Percentiles rank a stretch among this genome's conserved stretches.
Evolutionary conservation across 2,888 invertebrate species (phyloP).

Genomic region (Chrysodeixis includens): DNA sequence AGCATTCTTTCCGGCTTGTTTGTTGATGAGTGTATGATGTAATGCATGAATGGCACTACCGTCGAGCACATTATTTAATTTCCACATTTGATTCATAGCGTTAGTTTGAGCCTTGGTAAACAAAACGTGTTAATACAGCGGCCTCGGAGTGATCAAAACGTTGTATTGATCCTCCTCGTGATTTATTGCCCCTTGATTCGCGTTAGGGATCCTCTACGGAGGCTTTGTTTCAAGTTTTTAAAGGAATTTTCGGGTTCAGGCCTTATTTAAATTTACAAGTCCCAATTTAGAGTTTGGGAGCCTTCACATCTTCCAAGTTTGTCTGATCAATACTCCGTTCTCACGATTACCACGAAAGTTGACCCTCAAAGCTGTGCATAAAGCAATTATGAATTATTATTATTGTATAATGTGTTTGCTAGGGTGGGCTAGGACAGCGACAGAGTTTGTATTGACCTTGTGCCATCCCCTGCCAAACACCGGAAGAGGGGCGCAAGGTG

Average conservation of each 20-base stretch:
- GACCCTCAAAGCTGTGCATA: slow-evolving; percentile 52
- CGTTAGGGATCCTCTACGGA: slow-evolving; percentile 53
- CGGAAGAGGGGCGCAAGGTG: slow-evolving; percentile 73
- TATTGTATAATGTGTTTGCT: slow-evolving; percentile 62
- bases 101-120: slow-evolving; percentile 31
- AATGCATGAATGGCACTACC: slow-evolving; percentile 24
- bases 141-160: slow-evolving; percentile 33
- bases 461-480: slow-evolving; percentile 64
- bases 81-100: slow-evolving; percentile 30
- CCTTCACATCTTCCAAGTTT: slow-evolving; percentile 58
- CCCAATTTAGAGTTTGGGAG: slow-evolving; percentile 63
- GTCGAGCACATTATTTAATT: slow-evolving; percentile 20
- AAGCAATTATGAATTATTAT: slow-evolving; percentile 69
- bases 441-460: slow-evolving; percentile 73
- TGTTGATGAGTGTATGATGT: slow-evolving; percentile 5
- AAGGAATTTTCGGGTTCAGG: slow-evolving; percentile 54
- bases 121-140: slow-evolving; percentile 33
- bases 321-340: slow-evolving; percentile 70
- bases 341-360: slow-evolving; percentile 57
- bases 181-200: slow-evolving; percentile 67
- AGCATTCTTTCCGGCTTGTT: slow-evolving; percentile 6
- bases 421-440: slow-evolving; percentile 45
- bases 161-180: slow-evolving; percentile 68
- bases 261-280: slow-evolving; percentile 62
- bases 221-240: slow-evolving; percentile 67